These are phyloP conservation scores for Ginglymostoma cirratum DNA, from an alignment of 2,113 vertebrate species.

Conservation along the genomic window DNA sequence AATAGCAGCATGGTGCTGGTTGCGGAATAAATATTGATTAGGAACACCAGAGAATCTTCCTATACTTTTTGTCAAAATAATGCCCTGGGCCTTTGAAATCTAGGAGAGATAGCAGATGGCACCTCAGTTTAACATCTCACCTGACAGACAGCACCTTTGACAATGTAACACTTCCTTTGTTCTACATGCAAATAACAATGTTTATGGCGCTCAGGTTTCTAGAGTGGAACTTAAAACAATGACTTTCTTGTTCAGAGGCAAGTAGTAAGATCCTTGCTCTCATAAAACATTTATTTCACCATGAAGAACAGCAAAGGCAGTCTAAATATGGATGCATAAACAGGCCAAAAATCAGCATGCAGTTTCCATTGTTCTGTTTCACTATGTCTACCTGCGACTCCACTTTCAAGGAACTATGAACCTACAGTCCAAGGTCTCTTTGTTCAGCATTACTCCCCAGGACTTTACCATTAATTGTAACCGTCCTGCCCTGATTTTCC, in stretches of 20 bases:
- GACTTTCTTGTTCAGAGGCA: not conserved
- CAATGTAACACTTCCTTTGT: not conserved
- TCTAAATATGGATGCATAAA: not conserved
- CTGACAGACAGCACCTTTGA: not conserved
- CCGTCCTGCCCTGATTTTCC: too few species aligned
- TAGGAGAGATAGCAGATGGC: not conserved
- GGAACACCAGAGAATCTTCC: not conserved
- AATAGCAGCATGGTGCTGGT: not conserved
- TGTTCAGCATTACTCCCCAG: too few species aligned
- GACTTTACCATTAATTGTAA: too few species aligned
- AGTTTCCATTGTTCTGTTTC: not conserved
- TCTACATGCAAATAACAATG: not conserved
- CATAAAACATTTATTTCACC: not conserved
- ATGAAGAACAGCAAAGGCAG: not conserved
- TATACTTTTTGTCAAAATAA: not conserved
- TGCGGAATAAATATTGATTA: not conserved
- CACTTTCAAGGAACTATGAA: too few species aligned
- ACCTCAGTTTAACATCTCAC: not conserved
- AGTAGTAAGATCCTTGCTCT: not conserved
- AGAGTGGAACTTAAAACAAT: not conserved
- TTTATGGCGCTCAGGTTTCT: not conserved
- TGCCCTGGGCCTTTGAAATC: not conserved
- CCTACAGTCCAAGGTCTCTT: too few species aligned
- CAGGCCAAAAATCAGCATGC: not conserved
- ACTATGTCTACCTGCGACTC: too few species aligned